phyloP scores from a whole-genome alignment of 2,113 vertebrate genomes.

The Saccopteryx bilineata region DNA sequence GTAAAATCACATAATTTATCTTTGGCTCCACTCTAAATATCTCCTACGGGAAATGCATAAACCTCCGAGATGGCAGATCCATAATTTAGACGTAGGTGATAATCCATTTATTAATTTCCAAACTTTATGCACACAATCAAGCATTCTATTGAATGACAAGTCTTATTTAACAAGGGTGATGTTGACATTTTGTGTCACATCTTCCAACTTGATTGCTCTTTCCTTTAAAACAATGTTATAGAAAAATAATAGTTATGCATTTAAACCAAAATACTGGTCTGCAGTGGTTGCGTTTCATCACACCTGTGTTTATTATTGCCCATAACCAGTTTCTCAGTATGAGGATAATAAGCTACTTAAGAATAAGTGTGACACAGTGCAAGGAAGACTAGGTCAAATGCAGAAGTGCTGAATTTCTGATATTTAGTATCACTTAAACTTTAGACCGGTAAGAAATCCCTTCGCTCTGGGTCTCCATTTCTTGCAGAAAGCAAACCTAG shows the following conservation, averaged over 20 bases:
- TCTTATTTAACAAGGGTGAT: neutral
- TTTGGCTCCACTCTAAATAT: neutral
- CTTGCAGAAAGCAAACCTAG: neutral
- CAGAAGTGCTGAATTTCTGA: neutral
- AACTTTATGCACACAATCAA: neutral
- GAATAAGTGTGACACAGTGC: neutral
- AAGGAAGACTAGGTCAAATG: neutral
- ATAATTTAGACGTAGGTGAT: neutral
- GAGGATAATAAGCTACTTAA: neutral
- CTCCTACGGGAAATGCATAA: slow-evolving; percentile 7
- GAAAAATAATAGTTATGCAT: neutral
- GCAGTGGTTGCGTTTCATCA: neutral
- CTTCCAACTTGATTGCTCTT: neutral
- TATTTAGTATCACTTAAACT: neutral
- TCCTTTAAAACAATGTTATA: neutral
- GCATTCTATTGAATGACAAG: neutral
- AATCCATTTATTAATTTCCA: slow-evolving; percentile 8
- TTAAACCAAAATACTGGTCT: neutral
- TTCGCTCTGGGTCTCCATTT: neutral
- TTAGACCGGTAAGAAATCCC: neutral
- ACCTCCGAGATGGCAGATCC: neutral
- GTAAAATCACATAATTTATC: neutral
- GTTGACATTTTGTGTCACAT: neutral
- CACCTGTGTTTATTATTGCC: slow-evolving; percentile 1
- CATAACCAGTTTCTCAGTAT: neutral